Conservation (phyloP, 2,113 vertebrate genomes). For the Amphiprion percula region DNA sequence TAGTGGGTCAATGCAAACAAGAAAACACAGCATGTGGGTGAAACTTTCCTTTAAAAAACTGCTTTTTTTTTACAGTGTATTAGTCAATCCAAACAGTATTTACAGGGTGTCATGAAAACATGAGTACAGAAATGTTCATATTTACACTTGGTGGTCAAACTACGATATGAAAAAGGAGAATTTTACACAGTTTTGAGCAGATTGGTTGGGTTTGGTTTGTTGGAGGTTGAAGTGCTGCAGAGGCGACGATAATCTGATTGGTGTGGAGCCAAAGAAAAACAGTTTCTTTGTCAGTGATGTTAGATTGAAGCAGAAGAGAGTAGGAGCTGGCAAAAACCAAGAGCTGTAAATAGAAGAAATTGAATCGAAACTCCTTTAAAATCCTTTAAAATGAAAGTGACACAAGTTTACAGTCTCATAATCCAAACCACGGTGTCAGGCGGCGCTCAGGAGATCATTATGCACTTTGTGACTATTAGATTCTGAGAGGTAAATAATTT, state of each 20-base stretch:
- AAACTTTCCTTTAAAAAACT: not conserved
- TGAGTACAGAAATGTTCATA: not conserved
- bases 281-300: not conserved
- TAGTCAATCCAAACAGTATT: not conserved
- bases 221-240: conserved; percentile 19
- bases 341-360: too few species aligned
- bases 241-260: conserved; percentile 30
- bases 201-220: not conserved
- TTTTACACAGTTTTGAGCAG: not conserved
- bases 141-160: not conserved
- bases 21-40: not conserved
- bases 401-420: too few species aligned
- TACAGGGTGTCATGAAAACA: not conserved
- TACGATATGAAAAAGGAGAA: not conserved
- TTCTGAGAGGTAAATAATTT: too few species aligned
- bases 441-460: too few species aligned
- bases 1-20: not conserved
- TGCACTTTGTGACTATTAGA: too few species aligned
- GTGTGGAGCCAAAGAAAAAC: not conserved
- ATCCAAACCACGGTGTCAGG: too few species aligned
- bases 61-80: not conserved
- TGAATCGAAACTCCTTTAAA: too few species aligned
- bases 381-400: too few species aligned
- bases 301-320: not conserved
- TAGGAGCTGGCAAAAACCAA: too few species aligned